Conservation (phyloP, 2,888 invertebrate species). For the Acrocera orbiculus region DNA sequence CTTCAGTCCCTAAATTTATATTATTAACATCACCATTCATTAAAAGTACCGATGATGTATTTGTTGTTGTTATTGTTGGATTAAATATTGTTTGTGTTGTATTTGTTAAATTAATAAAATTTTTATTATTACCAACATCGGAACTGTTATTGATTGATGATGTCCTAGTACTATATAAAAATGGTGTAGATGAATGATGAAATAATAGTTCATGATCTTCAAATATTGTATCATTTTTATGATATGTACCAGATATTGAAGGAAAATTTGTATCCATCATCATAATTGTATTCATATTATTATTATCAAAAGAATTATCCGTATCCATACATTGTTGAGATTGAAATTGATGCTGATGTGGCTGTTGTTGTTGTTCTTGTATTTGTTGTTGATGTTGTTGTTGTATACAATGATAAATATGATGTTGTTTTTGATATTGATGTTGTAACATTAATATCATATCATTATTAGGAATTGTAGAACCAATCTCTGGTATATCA, state of each 20-base stretch:
- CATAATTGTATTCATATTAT: slow-evolving; percentile 4
- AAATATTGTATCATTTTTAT: background rate
- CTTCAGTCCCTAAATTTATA: slow-evolving; percentile 8
- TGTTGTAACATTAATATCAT: slow-evolving; percentile 15
- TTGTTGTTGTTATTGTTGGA: background rate
- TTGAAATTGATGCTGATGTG: slow-evolving; percentile 8
- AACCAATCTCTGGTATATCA: slow-evolving; percentile 15
- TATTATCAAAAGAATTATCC: slow-evolving; percentile 2
- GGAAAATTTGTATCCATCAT: slow-evolving; percentile 25
- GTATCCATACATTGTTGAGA: slow-evolving; percentile 13
- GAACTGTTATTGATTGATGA: slow-evolving; percentile 3
- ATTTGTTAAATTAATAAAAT: background rate
- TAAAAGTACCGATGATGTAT: slow-evolving; percentile 5
- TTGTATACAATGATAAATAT: no score
- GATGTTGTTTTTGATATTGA: slow-evolving; percentile 11
- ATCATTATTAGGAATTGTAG: slow-evolving; percentile 14
- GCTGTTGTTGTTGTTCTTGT: slow-evolving; percentile 12
- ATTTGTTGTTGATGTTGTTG: slow-evolving; percentile 15
- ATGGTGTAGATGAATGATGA: slow-evolving; percentile 7
- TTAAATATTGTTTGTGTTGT: background rate
- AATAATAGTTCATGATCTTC: slow-evolving; percentile 3
- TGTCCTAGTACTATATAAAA: slow-evolving; percentile 3
- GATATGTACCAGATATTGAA: slow-evolving; percentile 26
- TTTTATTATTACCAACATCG: slow-evolving; percentile 12
- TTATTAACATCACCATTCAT: slow-evolving; percentile 2